Evolutionary conservation across 2,113 vertebrate genomes (phyloP), one percentile per base, ranked within the genome.

Genomic region (Crotalus viridis): DNA sequence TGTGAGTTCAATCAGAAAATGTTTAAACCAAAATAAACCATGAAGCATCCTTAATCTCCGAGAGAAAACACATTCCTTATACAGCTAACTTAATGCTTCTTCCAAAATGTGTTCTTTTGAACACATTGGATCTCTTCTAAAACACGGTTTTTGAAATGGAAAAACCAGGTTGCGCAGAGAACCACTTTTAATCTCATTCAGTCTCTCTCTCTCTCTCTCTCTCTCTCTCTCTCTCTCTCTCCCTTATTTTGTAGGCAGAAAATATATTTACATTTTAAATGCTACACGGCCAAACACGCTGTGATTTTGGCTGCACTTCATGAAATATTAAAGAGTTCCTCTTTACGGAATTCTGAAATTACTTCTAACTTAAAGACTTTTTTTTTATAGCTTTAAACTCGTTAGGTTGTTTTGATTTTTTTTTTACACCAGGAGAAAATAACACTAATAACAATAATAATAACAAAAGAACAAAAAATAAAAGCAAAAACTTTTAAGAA

Each of bases 1-100:
- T 12, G 48, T 91, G 26, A 87, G 6, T 22, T 87, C 93, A 91
- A 91, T 17, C 90, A 93, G 3, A 92, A 89, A 28, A 39, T 89
- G 81, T 91, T 94, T 95, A 94, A 94, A 88, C 61, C 69, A 87
- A 81, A 91, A 92, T 51, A 64, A 69, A 5, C 61, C 13, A 33
- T 48, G 87, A 94, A 95, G 43, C 64, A 91, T 10, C 17, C 46
- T 85, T 33, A 21, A 93, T 89, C 52, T 13, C 22, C 52, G 93
- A 22, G 1, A 57, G 12, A 5, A 94, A 94, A 93, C 6, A 43
- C 91, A 43, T 92, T 90, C 89, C 3, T 89, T 74, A 55, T n/a
- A 55, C 56, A 24, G 10, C 21, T 85, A 17, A 19, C 85, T 92
- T 95, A 24, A 59, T 94, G 5, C 48, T 26, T 54, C 92, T 24